Percentiles rank a stretch among this genome's conserved stretches.
Conservation (phyloP, 2,888 invertebrate species). For the Drosophila nr. perissopoda region DNA sequence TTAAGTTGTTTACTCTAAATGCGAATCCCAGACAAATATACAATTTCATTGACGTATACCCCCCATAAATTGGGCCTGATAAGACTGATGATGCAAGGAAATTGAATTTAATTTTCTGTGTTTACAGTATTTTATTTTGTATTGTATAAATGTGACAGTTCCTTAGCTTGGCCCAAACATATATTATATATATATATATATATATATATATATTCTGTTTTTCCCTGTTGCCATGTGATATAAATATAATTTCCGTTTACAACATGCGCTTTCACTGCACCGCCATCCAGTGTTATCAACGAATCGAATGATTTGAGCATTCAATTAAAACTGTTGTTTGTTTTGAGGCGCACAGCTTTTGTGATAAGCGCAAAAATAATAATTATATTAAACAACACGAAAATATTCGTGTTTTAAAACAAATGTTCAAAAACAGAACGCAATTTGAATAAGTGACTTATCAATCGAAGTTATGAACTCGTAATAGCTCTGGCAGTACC, state of each 20-base stretch:
- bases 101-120: neutral
- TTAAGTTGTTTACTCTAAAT: slow-evolving; percentile 51
- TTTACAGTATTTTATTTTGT: neutral
- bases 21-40: slow-evolving; percentile 17
- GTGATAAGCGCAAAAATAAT: slow-evolving; percentile 53
- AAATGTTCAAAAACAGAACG: slow-evolving; percentile 41
- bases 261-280: slow-evolving; percentile 36
- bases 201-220: neutral
- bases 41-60: slow-evolving; percentile 34
- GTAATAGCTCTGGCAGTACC: neutral
- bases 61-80: slow-evolving; percentile 24
- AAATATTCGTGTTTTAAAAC: slow-evolving; percentile 22
- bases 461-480: neutral
- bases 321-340: slow-evolving; percentile 35
- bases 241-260: slow-evolving; percentile 29
- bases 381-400: slow-evolving; percentile 12
- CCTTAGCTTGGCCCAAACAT: neutral
- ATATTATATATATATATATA: neutral
- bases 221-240: slow-evolving; percentile 56
- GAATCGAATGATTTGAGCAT: slow-evolving; percentile 46
- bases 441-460: neutral
- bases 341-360: slow-evolving; percentile 31
- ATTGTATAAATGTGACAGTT: neutral
- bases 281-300: slow-evolving; percentile 28
- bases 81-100: slow-evolving; percentile 15